A percentile compares a stretch with the other conserved stretches of the same genome.
Conservation (phyloP, 1,140 invertebrate species). For the Potamilus streckersoni region DNA sequence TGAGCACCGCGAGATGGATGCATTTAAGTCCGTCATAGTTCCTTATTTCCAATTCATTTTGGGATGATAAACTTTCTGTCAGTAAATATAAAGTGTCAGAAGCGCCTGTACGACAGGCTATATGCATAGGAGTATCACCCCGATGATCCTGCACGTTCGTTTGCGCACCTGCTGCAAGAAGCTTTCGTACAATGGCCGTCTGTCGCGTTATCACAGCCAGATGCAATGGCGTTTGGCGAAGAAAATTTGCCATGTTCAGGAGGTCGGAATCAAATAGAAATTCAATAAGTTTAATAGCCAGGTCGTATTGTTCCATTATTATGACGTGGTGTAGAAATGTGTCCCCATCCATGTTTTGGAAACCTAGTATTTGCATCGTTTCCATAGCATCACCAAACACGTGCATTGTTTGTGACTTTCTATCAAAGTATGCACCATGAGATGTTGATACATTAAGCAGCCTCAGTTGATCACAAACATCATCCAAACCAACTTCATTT, state of each 20-base stretch:
- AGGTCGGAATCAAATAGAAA: constrained; percentile 12
- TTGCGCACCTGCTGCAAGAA: constrained; percentile 78
- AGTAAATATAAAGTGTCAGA: constrained; percentile 74
- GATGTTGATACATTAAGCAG: too few species aligned
- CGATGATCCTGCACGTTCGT: constrained; percentile 36
- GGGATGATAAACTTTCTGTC: constrained; percentile 71
- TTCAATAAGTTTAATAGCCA: constrained; percentile 35
- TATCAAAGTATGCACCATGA: too few species aligned
- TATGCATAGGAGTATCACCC: constrained; percentile 79
- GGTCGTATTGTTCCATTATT: constrained; percentile 32
- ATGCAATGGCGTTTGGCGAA: constrained; percentile 76
- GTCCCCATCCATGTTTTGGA: neutral
- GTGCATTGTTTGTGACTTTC: too few species aligned
- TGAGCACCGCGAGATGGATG: constrained; percentile 54
- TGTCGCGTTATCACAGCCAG: constrained; percentile 78
- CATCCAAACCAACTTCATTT: too few species aligned
- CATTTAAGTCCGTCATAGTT: constrained; percentile 87
- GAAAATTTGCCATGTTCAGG: constrained; percentile 33
- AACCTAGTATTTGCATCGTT: too few species aligned
- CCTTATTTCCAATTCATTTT: constrained; percentile 74
- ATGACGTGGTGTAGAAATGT: constrained; percentile 47
- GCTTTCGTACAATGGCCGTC: constrained; percentile 72
- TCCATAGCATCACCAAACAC: too few species aligned
- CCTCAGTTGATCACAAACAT: too few species aligned
- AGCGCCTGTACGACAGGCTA: constrained; percentile 82